Conservation (phyloP, 2,113 vertebrate genomes). For the Istiophorus platypterus region DNA sequence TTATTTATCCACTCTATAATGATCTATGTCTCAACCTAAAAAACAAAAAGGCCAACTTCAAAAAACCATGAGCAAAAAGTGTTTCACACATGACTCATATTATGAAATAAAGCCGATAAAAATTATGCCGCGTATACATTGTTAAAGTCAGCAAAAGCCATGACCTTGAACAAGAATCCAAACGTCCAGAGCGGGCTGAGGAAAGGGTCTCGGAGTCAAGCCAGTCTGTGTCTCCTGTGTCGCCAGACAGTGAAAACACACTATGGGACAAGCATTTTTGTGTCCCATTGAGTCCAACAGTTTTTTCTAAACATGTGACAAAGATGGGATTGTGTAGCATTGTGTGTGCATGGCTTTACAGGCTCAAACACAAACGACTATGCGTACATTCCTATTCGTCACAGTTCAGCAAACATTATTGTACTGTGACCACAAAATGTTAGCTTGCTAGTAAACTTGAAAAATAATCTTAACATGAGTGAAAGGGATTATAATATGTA, state of each 20-base stretch:
- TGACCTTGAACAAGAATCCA: neutral
- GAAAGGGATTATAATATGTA: neutral
- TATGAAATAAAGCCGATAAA: neutral
- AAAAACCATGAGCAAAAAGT: neutral
- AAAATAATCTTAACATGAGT: neutral
- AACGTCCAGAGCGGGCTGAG: slow-evolving; percentile 10
- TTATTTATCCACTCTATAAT: neutral
- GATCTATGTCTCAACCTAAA: neutral
- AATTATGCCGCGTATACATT: neutral
- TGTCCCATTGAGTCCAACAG: slow-evolving; percentile 44
- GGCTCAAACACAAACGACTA: slow-evolving; percentile 8
- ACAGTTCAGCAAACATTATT: slow-evolving; percentile 1
- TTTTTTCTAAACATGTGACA: slow-evolving; percentile 59
- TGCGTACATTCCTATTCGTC: neutral
- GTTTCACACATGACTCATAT: neutral
- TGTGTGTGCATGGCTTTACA: slow-evolving; percentile 18
- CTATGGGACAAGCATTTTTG: slow-evolving; percentile 34
- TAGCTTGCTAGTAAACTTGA: neutral
- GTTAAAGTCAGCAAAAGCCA: neutral
- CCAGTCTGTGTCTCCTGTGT: slow-evolving; percentile 46
- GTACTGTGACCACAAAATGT: neutral
- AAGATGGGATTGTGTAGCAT: slow-evolving; percentile 49
- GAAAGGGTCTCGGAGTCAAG: neutral
- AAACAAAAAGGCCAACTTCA: neutral
- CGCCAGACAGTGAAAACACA: slow-evolving; percentile 15